A percentile compares a stretch with the other conserved stretches of the same genome.
Evolutionary conservation across 2,888 invertebrate species (phyloP).

Genomic region (Pseudococcus longispinus): DNA sequence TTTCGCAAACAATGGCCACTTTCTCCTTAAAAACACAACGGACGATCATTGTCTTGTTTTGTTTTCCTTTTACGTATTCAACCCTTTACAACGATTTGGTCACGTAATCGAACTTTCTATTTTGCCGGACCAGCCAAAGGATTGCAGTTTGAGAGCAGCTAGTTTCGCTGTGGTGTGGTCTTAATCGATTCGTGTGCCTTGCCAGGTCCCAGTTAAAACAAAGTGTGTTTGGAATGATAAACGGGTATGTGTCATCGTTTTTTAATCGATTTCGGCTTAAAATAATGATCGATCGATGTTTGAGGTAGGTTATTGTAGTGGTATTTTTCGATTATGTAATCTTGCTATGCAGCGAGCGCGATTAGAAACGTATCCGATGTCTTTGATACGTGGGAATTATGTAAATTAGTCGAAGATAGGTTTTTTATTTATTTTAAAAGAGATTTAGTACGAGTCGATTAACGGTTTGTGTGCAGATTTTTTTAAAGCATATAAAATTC

Average conservation of each 20-base stretch:
- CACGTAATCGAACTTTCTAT: constrained; percentile 41
- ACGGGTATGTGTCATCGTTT: not conserved
- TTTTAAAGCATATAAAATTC: not conserved
- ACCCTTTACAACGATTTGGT: constrained; percentile 29
- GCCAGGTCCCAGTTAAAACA: not conserved
- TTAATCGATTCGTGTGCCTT: constrained; percentile 10
- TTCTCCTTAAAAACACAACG: not conserved
- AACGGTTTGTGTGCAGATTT: not conserved
- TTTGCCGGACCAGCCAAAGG: not conserved
- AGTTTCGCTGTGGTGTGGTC: not conserved
- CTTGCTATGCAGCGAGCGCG: not conserved
- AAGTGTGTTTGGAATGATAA: not conserved
- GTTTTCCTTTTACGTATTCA: constrained; percentile 1
- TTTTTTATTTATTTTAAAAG: not conserved
- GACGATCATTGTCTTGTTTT: not conserved
- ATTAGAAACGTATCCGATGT: not conserved
- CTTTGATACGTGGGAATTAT: not conserved
- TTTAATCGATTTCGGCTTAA: not conserved
- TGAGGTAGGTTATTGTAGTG: not conserved
- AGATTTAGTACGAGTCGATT: not conserved
- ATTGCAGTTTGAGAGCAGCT: no score
- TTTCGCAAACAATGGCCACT: not conserved
- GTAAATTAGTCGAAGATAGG: not conserved
- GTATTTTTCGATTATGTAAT: not conserved
- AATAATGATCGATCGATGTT: not conserved